These are phyloP conservation scores for Anastrepha ludens DNA, from an alignment of 1,140 invertebrate species.

Conservation along the genomic window DNA sequence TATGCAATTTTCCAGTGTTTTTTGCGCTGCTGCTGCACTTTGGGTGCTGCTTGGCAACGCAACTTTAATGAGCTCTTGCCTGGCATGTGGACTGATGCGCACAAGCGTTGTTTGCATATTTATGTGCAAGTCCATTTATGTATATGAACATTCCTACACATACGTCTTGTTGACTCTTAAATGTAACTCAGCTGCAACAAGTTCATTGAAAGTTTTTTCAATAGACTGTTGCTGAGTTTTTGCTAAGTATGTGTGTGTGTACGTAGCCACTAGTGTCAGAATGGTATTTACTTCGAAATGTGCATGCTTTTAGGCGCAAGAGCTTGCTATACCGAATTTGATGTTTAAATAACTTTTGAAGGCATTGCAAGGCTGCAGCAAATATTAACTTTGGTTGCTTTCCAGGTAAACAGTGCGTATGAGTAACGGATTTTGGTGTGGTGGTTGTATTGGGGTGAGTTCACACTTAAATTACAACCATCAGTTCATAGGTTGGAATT, in stretches of 20 bases:
- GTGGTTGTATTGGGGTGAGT: too few relatives aligned
- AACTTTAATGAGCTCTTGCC: slow-evolving; percentile 3
- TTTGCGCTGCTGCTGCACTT: neutral
- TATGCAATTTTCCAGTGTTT: neutral
- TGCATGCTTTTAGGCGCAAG: slow-evolving; percentile 4
- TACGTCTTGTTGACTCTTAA: neutral
- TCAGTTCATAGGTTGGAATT: too few relatives aligned
- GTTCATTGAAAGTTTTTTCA: slow-evolving; percentile 34
- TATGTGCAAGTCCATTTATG: neutral
- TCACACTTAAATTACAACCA: too few relatives aligned
- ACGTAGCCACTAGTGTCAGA: neutral
- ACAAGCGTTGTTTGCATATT: neutral
- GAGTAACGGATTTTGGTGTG: too few relatives aligned
- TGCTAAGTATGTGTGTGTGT: neutral
- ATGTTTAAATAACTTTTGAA: neutral
- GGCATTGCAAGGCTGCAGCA: neutral
- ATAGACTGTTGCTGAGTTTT: neutral
- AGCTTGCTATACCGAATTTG: neutral
- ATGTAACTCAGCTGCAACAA: slow-evolving; percentile 14
- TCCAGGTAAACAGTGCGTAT: neutral
- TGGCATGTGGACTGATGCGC: neutral
- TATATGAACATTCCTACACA: neutral
- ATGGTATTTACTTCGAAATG: neutral
- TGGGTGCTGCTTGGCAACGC: neutral
- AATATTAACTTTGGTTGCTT: neutral